A percentile compares a stretch with the other conserved stretches of the same genome.
Conservation (phyloP, 2,113 vertebrate species). For the Xenopus tropicalis region DNA sequence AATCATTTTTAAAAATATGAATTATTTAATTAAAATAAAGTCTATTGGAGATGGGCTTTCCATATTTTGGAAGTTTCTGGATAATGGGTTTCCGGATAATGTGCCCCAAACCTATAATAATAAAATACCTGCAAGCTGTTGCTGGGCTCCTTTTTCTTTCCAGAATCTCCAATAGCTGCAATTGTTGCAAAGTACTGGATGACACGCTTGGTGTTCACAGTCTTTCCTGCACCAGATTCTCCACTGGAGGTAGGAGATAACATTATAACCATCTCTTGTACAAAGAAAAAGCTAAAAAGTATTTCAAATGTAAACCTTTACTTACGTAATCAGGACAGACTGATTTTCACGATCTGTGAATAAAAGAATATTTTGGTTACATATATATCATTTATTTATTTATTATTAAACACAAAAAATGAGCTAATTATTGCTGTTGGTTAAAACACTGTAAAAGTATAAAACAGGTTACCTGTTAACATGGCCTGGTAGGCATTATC, state of each 20-base stretch:
- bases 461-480: conserved; percentile 69
- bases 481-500: conserved; percentile 78
- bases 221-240: conserved; percentile 60
- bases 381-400: conserved; percentile 60
- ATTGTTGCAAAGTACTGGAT: conserved; percentile 54
- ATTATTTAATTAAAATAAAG: too few relatives aligned
- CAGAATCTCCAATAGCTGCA: conserved; percentile 30
- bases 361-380: conserved; percentile 54
- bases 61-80: too few relatives aligned
- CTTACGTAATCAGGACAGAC: conserved; percentile 65
- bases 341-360: conserved; percentile 58
- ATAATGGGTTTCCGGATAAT: too few relatives aligned
- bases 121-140: conserved; percentile 7
- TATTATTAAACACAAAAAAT: background rate
- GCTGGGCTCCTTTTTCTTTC: conserved; percentile 5
- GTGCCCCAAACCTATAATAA: too few relatives aligned
- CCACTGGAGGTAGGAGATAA: conserved; percentile 35
- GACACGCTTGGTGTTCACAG: conserved; percentile 59
- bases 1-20: too few relatives aligned
- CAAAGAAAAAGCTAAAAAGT: too few relatives aligned
- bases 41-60: too few relatives aligned
- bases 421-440: too few relatives aligned
- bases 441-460: too few relatives aligned
- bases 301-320: background rate
- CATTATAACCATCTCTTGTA: too few relatives aligned